A percentile compares a stretch with the other conserved stretches of the same genome.
These are phyloP conservation scores for Heterotis niloticus DNA, from an alignment of 2,113 vertebrate genomes.

Conservation along the genomic window DNA sequence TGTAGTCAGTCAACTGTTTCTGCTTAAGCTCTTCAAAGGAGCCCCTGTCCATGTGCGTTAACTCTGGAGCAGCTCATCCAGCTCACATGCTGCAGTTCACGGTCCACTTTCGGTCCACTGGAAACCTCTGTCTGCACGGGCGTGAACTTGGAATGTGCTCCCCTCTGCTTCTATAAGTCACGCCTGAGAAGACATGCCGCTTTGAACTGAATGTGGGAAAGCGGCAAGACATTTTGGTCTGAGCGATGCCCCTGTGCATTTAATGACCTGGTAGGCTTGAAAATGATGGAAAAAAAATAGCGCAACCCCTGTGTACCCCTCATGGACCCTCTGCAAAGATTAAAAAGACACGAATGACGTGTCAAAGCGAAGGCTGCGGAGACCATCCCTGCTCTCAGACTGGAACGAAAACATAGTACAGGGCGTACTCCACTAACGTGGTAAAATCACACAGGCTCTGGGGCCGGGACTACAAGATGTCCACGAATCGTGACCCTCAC, in stretches of 20 bases:
- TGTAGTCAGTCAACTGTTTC: constrained; percentile 39
- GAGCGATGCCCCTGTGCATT: not conserved
- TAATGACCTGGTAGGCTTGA: not conserved
- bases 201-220: not conserved
- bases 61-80: not conserved
- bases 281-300: no score
- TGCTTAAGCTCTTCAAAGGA: constrained; percentile 36
- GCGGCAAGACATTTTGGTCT: not conserved
- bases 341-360: no score
- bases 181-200: constrained; percentile 1
- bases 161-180: not conserved
- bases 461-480: no score
- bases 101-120: not conserved
- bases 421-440: no score
- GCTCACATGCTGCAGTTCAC: constrained; percentile 19
- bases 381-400: no score
- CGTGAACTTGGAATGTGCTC: not conserved
- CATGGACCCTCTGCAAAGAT: no score
- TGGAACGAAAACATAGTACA: no score
- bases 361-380: no score
- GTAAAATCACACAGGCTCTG: no score
- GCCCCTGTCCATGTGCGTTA: constrained; percentile 18
- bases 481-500: no score
- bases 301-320: no score
- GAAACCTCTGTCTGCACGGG: not conserved